Conservation (phyloP, 2,797 vertebrate species). For the Melanogrammus aeglefinus region DNA sequence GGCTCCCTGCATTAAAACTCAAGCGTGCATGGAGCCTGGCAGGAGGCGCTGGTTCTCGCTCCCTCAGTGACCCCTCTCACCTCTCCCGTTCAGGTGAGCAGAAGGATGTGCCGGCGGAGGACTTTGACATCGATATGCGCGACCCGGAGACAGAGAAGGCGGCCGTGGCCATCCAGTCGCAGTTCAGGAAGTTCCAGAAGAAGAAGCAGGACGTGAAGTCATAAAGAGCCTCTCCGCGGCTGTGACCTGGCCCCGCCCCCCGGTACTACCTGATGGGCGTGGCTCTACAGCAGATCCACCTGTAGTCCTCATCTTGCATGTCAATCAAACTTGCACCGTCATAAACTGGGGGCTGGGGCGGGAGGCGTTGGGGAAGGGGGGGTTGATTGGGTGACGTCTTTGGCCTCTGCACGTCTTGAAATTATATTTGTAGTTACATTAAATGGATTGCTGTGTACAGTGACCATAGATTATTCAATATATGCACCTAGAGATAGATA, state of each 20-base stretch:
- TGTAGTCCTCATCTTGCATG: slow-evolving; percentile 66
- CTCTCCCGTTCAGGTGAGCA: slow-evolving; percentile 71
- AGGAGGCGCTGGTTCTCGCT: neutral
- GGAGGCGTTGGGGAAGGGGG: neutral
- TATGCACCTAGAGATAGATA: neutral
- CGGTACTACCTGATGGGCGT: neutral
- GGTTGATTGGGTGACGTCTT: neutral
- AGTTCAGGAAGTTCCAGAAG: slow-evolving; percentile 99
- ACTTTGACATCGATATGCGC: slow-evolving; percentile 94
- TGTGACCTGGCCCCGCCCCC: neutral
- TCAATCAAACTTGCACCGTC: slow-evolving; percentile 62
- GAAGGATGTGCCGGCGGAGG: slow-evolving; percentile 81
- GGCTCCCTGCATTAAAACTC: neutral
- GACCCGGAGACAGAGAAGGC: slow-evolving; percentile 91
- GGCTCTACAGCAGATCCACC: neutral
- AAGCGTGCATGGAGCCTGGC: neutral
- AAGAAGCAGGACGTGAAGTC: slow-evolving; percentile 89
- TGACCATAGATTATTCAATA: neutral
- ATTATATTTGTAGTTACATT: neutral
- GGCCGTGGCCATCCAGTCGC: slow-evolving; percentile 93
- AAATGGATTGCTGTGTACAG: neutral
- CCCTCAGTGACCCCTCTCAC: neutral
- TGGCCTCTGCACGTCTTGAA: neutral
- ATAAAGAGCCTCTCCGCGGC: slow-evolving; percentile 57
- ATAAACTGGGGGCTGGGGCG: slow-evolving; percentile 51